A percentile compares a stretch with the other conserved stretches of the same genome.
phyloP scores from a whole-genome alignment of 2,797 vertebrate genomes.

The Hippoglossus hippoglossus region DNA sequence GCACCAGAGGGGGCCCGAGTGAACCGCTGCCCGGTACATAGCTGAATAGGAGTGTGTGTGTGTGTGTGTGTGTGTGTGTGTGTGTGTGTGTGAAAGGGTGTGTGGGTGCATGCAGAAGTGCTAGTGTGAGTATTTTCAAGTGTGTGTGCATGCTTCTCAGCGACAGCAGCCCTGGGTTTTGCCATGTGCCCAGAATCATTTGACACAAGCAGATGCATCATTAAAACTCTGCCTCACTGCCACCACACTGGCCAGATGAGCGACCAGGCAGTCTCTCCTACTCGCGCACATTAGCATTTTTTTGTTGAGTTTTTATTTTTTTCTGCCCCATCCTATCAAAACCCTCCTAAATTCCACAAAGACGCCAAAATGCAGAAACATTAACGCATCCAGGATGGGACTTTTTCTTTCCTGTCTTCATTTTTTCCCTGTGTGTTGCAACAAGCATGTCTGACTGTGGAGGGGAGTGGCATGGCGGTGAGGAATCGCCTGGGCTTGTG shows the following conservation, averaged over 20 bases:
- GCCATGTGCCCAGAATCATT: slow-evolving; percentile 86
- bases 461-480: slow-evolving; percentile 37
- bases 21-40: slow-evolving; percentile 81
- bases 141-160: slow-evolving; percentile 36
- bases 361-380: slow-evolving; percentile 49
- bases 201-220: slow-evolving; percentile 88
- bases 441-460: slow-evolving; percentile 62
- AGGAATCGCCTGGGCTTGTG: slow-evolving; percentile 49
- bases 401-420: slow-evolving; percentile 39
- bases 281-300: slow-evolving; percentile 64
- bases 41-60: slow-evolving; percentile 60
- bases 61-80: slow-evolving; percentile 48
- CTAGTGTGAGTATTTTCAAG: slow-evolving; percentile 56
- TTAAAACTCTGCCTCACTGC: slow-evolving; percentile 84
- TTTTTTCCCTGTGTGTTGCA: slow-evolving; percentile 66
- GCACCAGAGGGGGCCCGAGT: slow-evolving; percentile 84
- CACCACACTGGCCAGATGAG: slow-evolving; percentile 62
- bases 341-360: slow-evolving; percentile 69
- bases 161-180: slow-evolving; percentile 83
- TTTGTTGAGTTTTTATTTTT: slow-evolving; percentile 40
- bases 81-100: slow-evolving; percentile 29
- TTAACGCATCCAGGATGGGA: slow-evolving; percentile 35
- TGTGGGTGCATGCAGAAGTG: slow-evolving; percentile 47
- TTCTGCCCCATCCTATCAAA: slow-evolving; percentile 49
- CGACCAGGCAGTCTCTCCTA: slow-evolving; percentile 73